Evolutionary conservation across 2,113 vertebrate genomes (phyloP).

Genomic region (Abramis brama): DNA sequence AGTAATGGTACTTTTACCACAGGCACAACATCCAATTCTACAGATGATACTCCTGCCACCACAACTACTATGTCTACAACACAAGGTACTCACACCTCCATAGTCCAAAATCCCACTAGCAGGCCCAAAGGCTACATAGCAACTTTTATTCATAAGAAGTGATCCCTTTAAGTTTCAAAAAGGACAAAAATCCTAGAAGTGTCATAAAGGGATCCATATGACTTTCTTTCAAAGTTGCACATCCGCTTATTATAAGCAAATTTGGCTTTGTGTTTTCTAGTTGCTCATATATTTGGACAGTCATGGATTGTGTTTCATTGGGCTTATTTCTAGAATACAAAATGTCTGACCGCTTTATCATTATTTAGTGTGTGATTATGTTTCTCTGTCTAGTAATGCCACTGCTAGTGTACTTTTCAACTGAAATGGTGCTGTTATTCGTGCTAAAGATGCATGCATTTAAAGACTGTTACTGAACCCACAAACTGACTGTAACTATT

Average conservation of each 20-base stretch:
- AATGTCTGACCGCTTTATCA: not conserved
- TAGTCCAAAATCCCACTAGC: not conserved
- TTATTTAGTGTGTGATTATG: not conserved
- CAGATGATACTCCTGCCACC: not conserved
- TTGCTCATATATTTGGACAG: not conserved
- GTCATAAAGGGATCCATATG: not conserved
- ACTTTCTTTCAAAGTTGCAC: not conserved
- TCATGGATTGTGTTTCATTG: not conserved
- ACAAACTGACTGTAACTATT: too few species aligned
- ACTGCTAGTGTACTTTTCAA: too few species aligned
- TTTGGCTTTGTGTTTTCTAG: not conserved
- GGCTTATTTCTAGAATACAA: not conserved
- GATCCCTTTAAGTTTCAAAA: not conserved
- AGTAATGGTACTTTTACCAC: not conserved
- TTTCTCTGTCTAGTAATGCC: not conserved
- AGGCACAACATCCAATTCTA: not conserved
- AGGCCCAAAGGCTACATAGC: not conserved
- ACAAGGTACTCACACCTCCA: not conserved
- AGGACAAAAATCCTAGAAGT: not conserved
- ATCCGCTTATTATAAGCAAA: not conserved
- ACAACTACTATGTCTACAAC: not conserved
- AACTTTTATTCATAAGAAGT: not conserved
- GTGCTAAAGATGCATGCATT: too few species aligned
- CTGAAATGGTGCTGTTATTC: too few species aligned
- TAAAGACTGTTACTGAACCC: too few species aligned